Base-by-base conservation (phyloP, 2,113 vertebrate genomes). In the Notothenia rossii region DNA sequence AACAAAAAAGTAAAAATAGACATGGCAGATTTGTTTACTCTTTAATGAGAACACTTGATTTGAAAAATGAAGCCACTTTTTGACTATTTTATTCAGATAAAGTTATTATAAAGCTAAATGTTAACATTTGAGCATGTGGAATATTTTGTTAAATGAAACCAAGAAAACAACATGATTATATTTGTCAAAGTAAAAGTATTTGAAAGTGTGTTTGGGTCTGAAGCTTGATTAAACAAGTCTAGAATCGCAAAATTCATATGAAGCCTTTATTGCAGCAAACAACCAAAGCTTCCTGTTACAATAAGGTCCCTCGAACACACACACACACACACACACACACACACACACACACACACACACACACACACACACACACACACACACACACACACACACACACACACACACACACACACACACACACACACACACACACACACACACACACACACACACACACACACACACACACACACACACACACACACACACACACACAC, bases 381-480 rank as follows among this genome's bases (percentile, higher is more conserved):
- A n/a, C n/a, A n/a, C 61, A 29, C 79, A 78, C 55, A 53, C 68
- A 60, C 50, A 55, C 61, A 29, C 25, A 29, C 25, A 29, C 77
- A 79, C 65, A 86, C 63, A 74, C 90, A 53, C 45, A 79, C 68
- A 48, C 72, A 83, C 89, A 82, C 82, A 89, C 89, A 83, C 88
- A 87, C 90, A 86, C 93, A 85, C 87, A 82, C 92, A 89, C 84
- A 36, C 79, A 78, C 56, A 54, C 68, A 60, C 51, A 56, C 60
- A 75, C 64, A 61, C 50, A 69, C 77, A 79, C 65, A 86, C 63
- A 77, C 90, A 56, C 49, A 79, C 68, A 48, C 72, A 83, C 89
- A 82, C 82, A 89, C 89, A 83, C 88, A 87, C 90, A 86, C 93
- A 85, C 87, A 82, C 92, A 89, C 84, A 36, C 36, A 79, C 81